Evolutionary conservation across 2,113 vertebrate species (phyloP).

Genomic region (Labrus mixtus): DNA sequence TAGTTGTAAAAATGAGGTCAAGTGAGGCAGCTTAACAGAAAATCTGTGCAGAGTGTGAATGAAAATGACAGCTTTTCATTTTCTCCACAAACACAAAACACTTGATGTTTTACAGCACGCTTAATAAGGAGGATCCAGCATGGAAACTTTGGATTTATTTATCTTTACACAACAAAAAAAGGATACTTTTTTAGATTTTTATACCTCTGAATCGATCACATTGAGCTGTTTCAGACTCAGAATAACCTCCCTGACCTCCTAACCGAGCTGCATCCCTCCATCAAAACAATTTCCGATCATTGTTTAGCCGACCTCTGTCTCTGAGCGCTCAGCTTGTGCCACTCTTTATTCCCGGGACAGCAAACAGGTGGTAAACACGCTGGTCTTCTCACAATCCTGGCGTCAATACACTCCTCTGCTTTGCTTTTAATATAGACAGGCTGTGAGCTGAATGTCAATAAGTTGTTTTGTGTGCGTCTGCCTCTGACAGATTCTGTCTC

Average conservation of each 20-base stretch:
- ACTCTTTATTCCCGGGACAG: conserved; percentile 19
- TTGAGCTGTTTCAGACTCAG: conserved; percentile 15
- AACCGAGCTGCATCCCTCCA: conserved; percentile 28
- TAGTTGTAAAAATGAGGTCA: conserved; percentile 40
- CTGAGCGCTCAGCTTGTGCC: conserved; percentile 15
- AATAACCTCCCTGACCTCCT: conserved; percentile 27
- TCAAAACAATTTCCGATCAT: conserved; percentile 46
- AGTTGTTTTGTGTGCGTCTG: conserved; percentile 19
- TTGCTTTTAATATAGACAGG: conserved; percentile 32
- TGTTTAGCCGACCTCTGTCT: conserved; percentile 50
- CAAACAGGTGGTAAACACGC: conserved; percentile 34
- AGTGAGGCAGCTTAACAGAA: background rate
- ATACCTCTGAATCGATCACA: conserved; percentile 19
- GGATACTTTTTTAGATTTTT: conserved; percentile 2
- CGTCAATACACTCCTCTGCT: conserved; percentile 42
- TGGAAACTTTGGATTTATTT: background rate
- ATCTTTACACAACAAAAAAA: too few relatives aligned
- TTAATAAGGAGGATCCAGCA: background rate
- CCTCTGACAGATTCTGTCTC: conserved; percentile 34
- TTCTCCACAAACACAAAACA: background rate
- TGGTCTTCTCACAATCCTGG: conserved; percentile 46
- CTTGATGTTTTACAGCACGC: conserved; percentile 2
- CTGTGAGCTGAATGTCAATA: conserved; percentile 41
- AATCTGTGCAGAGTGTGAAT: conserved; percentile 16
- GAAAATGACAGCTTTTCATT: conserved; percentile 12